Evolutionary conservation across 1,140 invertebrate species (phyloP), one percentile per base, ranked within the genome.

Genomic region (Phenacoccus solenopsis): DNA sequence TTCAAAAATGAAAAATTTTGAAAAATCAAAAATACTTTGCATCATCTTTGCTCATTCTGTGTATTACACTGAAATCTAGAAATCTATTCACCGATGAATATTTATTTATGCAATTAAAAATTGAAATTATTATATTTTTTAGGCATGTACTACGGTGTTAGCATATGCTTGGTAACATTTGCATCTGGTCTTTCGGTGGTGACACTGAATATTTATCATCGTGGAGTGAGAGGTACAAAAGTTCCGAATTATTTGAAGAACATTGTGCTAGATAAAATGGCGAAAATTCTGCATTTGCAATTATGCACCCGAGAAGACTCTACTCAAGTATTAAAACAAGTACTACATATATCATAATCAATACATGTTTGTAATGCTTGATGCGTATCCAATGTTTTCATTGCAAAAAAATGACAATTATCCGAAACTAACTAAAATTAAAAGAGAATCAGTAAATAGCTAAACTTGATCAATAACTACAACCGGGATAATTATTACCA

Each of bases 81-180:
- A n/a, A n/a, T n/a, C n/a, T n/a, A n/a, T n/a, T n/a, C n/a, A n/a
- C n/a, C n/a, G n/a, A n/a, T 49, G 35, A 49, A 49, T 49, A 49
- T 49, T 12, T 49, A 12, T n/a, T 12, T 49, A 49, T 12, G n/a
- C n/a, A 12, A n/a, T 49, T 10, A 49, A 49, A 49, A 49, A 12
- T 49, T 49, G 10, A 49, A 49, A 49, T 12, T 49, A n/a, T 12
- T 68, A 68, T 72, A 75, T 70, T 75, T 80, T 78, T 22, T 81
- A 93, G 91, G 90, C 80, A 80, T 94, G 70, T 95, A 95, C 78
- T 96, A 95, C 75, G 92, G 92, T 22, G 90, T 93, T 0, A 93
- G 91, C 74, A 95, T 95, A 73, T 93, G 90, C 75, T 84, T 95
- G 70, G 92, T 95, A 13, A 90, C 91, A 0, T 90, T 94, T 74